phyloP scores from a whole-genome alignment of 53 echinoderm and acorn worm species.

The Henricia sp. region DNA sequence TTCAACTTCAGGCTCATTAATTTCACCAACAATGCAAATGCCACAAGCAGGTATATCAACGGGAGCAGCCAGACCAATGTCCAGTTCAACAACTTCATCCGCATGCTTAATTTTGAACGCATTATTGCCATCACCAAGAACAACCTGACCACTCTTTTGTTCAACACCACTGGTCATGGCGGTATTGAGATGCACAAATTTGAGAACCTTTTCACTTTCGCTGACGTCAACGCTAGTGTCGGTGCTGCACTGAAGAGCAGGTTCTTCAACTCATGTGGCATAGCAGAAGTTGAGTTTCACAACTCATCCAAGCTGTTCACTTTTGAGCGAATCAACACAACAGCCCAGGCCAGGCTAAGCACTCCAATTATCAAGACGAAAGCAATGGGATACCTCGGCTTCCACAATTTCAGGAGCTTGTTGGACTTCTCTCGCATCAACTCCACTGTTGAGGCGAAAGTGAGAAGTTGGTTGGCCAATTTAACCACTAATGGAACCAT shows the following conservation, averaged over 20 bases:
- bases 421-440: conserved; percentile 71
- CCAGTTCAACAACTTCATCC: conserved; percentile 58
- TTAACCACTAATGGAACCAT: conserved; percentile 64
- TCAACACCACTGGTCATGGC: conserved; percentile 49
- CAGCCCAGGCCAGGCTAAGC: conserved; percentile 59
- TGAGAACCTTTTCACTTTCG: conserved; percentile 68
- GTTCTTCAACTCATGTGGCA: conserved; percentile 56
- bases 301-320: conserved; percentile 71
- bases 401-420: conserved; percentile 58
- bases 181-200: conserved; percentile 64
- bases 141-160: conserved; percentile 54
- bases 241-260: conserved; percentile 49
- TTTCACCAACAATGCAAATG: conserved; percentile 44
- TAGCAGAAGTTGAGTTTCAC: conserved; percentile 57
- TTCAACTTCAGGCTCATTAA: conserved; percentile 64
- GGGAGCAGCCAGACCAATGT: conserved; percentile 55
- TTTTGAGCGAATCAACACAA: conserved; percentile 75
- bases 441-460: conserved; percentile 54
- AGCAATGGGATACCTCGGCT: conserved; percentile 32
- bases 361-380: conserved; percentile 69
- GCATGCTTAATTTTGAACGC: conserved; percentile 63
- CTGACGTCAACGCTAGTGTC: conserved; percentile 58
- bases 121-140: conserved; percentile 62
- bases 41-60: conserved; percentile 62
- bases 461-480: conserved; percentile 55